These are phyloP conservation scores for Nemotelus nigrinus DNA, from an alignment of 2,888 invertebrate genomes.

Conservation along the genomic window DNA sequence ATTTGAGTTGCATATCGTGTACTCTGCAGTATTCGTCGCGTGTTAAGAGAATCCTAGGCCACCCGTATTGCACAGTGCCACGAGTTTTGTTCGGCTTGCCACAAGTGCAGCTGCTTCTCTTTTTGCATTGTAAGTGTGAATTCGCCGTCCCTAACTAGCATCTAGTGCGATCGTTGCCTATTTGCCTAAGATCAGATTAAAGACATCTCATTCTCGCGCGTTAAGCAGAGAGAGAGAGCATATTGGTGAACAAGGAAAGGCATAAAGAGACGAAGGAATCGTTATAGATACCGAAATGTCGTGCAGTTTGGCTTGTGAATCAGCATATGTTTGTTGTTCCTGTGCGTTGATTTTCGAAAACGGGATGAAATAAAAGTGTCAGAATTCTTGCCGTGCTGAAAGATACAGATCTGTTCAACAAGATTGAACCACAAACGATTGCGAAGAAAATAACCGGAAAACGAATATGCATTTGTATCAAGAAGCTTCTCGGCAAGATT, in stretches of 20 bases:
- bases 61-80: background rate
- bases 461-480: too few species aligned
- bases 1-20: background rate
- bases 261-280: background rate
- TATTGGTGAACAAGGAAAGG: background rate
- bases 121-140: background rate
- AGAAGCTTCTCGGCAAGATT: too few species aligned
- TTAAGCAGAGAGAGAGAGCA: background rate
- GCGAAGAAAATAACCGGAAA: too few species aligned
- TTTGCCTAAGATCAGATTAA: background rate
- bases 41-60: background rate
- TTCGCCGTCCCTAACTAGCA: background rate
- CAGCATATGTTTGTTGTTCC: background rate
- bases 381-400: background rate
- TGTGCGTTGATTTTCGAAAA: background rate
- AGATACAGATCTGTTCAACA: too few species aligned
- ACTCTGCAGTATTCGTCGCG: background rate
- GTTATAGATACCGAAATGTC: background rate
- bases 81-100: background rate
- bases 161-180: background rate
- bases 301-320: background rate
- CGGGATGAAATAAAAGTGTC: conserved; percentile 30
- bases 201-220: background rate
- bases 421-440: too few species aligned
- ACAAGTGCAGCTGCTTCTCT: background rate